Percentiles rank a stretch among this genome's conserved stretches.
Evolutionary conservation across 2,797 vertebrate genomes (phyloP).

Genomic region (Arrhamphus sclerolepis): DNA sequence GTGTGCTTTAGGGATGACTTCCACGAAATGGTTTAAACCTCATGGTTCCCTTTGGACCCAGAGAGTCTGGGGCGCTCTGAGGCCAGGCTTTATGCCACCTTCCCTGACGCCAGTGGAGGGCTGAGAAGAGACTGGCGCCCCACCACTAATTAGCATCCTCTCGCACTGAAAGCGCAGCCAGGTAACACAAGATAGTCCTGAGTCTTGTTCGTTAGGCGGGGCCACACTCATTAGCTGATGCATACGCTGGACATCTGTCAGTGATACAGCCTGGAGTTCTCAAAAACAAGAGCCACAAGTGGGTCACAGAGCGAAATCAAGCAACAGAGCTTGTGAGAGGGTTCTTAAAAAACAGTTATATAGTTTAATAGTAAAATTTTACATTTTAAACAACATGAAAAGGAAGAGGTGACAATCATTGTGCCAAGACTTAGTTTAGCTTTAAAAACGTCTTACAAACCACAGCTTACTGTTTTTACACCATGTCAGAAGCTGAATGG

Average conservation of each 20-base stretch:
- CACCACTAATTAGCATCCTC: slow-evolving; percentile 69
- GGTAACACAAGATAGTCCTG: slow-evolving; percentile 69
- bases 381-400: too few species aligned
- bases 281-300: slow-evolving; percentile 2
- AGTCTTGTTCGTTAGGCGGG: slow-evolving; percentile 42
- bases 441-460: too few species aligned
- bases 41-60: slow-evolving; percentile 53
- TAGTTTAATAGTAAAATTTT: background rate
- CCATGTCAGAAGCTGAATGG: too few species aligned
- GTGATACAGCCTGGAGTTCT: slow-evolving; percentile 17
- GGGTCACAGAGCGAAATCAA: slow-evolving; percentile 9
- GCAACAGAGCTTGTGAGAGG: background rate
- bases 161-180: slow-evolving; percentile 60
- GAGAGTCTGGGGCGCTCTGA: slow-evolving; percentile 55
- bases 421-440: too few species aligned
- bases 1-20: slow-evolving; percentile 49
- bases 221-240: slow-evolving; percentile 41
- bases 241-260: slow-evolving; percentile 52
- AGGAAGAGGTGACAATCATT: too few species aligned
- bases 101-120: slow-evolving; percentile 61
- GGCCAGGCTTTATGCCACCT: slow-evolving; percentile 72
- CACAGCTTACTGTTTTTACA: too few species aligned
- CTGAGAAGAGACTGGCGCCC: slow-evolving; percentile 66
- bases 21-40: slow-evolving; percentile 41
- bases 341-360: background rate